Evolutionary conservation across 2,888 invertebrate genomes (phyloP), one percentile per base, ranked within the genome.

Genomic region (Epinotia brunnichana): DNA sequence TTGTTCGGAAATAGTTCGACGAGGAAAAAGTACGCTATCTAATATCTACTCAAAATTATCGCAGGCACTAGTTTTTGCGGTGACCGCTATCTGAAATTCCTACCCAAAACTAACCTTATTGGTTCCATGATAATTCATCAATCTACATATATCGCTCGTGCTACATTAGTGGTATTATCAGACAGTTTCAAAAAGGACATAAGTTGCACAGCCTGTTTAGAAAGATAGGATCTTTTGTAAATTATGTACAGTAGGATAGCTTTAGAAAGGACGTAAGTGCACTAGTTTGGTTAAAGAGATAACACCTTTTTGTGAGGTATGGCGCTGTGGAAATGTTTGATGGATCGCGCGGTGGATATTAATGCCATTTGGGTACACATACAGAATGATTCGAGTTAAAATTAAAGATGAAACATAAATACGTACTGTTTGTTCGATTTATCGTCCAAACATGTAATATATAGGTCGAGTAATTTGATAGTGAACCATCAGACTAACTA

Each of bases 341-440:
- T 82, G 80, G 82, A 84, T 84, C 59, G 77, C 76, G 57, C 68
- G 63, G 35, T 51, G 29, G 75, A 78, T 82, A 83, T 82, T 80
- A 79, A 83, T 82, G 82, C 68, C 66, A 61, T 44, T 53, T 57
- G 71, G 72, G 75, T 75, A 68, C 60, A 35, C 59, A 56, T 82
- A 86, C 82, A 84, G 84, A 78, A 0, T 80, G 77, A n/a, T 75
- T 41, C 48, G 19, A 5, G 19, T 44, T 21, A n/a, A n/a, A n/a
- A n/a, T n/a, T n/a, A n/a, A n/a, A n/a, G n/a, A n/a, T n/a, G n/a
- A n/a, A n/a, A n/a, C n/a, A n/a, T n/a, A n/a, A n/a, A n/a, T n/a
- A n/a, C n/a, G n/a, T n/a, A n/a, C n/a, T n/a, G n/a, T n/a, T n/a
- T n/a, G n/a, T n/a, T n/a, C n/a, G n/a, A n/a, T n/a, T n/a, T n/a